Conservation (phyloP, 2,797 vertebrate species). For the Premnoplex brunnescens region DNA sequence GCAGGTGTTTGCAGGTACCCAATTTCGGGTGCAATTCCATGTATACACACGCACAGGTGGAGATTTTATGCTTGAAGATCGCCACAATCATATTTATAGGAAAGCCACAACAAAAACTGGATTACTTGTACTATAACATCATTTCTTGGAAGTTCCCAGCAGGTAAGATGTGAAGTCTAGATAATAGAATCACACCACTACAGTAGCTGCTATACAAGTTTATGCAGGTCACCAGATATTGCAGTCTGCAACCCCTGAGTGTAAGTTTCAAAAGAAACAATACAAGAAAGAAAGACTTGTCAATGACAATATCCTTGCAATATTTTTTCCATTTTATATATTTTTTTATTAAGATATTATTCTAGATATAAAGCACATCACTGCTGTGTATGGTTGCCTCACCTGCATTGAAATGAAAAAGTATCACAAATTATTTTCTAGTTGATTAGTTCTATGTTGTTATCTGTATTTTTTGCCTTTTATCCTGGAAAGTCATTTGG, state of each 20-base stretch:
- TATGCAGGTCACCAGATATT: conserved; percentile 51
- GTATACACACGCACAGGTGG: not conserved
- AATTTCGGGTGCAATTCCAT: not conserved
- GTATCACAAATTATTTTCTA: not conserved
- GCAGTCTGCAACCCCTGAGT: not conserved
- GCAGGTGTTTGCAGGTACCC: conserved; percentile 3
- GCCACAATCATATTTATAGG: not conserved
- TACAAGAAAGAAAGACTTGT: not conserved
- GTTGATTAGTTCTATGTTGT: not conserved
- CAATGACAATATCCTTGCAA: not conserved
- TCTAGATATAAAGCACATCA: not conserved
- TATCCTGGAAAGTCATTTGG: not conserved
- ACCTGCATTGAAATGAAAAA: not conserved
- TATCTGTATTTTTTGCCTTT: not conserved
- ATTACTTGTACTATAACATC: not conserved
- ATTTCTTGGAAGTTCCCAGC: conserved; percentile 48
- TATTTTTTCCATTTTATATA: not conserved
- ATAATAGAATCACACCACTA: conserved; percentile 55
- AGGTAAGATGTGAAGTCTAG: conserved; percentile 49
- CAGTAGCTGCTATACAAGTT: conserved; percentile 28
- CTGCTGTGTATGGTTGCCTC: not conserved
- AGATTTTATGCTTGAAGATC: not conserved
- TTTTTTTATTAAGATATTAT: not conserved
- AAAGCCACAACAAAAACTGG: not conserved
- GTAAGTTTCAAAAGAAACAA: conserved; percentile 27